Evolutionary conservation across 2,797 vertebrate genomes (phyloP).

Genomic region (Phyllotis vaccarum): DNA sequence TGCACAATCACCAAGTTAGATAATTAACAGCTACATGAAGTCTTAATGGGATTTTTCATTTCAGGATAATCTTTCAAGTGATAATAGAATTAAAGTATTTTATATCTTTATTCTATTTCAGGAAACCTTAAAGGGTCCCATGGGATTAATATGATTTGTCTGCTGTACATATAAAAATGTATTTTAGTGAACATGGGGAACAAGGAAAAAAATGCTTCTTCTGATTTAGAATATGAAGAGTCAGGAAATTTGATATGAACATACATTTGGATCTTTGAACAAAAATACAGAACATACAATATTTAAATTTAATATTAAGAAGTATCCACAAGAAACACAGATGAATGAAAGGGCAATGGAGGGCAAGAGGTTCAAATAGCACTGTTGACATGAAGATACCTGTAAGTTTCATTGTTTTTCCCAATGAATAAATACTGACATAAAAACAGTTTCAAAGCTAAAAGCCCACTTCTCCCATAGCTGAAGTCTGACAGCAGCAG

Average conservation of each 20-base stretch:
- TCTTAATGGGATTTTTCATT: slow-evolving; percentile 30
- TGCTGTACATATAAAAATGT: slow-evolving; percentile 20
- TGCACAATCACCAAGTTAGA: slow-evolving; percentile 32
- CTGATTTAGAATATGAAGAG: background rate
- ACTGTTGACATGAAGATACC: background rate
- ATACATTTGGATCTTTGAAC: slow-evolving; percentile 15
- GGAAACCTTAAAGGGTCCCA: slow-evolving; percentile 14
- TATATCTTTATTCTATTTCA: slow-evolving; percentile 31
- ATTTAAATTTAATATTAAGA: slow-evolving; percentile 50
- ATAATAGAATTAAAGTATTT: slow-evolving; percentile 60
- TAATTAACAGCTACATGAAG: slow-evolving; percentile 49
- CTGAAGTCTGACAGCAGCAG: background rate
- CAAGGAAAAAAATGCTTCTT: slow-evolving; percentile 35
- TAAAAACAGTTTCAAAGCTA: background rate
- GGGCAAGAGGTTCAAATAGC: background rate
- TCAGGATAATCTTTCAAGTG: slow-evolving; percentile 60
- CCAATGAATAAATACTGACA: background rate
- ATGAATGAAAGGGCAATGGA: background rate
- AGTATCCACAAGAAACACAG: background rate
- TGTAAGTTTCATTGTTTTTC: background rate
- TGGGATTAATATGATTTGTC: slow-evolving; percentile 20
- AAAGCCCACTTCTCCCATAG: slow-evolving; percentile 13
- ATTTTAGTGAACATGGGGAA: slow-evolving; percentile 22
- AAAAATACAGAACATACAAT: slow-evolving; percentile 10
- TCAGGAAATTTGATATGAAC: slow-evolving; percentile 29